These are phyloP conservation scores for Agrypnus murinus DNA, from an alignment of 2,888 invertebrate genomes.

Conservation along the genomic window DNA sequence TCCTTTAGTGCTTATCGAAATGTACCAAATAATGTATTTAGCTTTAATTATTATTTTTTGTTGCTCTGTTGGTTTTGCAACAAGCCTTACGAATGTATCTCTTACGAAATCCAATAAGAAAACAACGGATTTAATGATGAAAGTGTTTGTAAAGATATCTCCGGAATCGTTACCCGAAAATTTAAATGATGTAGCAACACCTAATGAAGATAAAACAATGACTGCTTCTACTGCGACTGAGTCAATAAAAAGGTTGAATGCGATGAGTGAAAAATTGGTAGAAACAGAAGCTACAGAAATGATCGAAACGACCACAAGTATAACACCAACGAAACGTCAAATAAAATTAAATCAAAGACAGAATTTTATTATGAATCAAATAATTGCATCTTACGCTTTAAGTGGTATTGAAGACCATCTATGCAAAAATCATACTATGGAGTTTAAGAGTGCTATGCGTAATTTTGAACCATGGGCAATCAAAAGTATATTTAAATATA, in stretches of 20 bases:
- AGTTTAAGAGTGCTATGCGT: slow-evolving; percentile 61
- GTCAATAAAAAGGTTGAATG: too few species aligned
- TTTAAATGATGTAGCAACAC: background rate
- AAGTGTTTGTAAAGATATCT: slow-evolving; percentile 23
- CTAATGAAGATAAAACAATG: too few species aligned
- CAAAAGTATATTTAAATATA: too few species aligned
- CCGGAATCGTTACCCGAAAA: background rate
- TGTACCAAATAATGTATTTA: slow-evolving; percentile 27
- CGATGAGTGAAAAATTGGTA: too few species aligned
- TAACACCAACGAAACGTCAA: slow-evolving; percentile 11
- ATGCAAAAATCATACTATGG: slow-evolving; percentile 62
- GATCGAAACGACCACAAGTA: too few species aligned
- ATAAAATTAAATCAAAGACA: slow-evolving; percentile 64
- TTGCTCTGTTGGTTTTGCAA: slow-evolving; percentile 26
- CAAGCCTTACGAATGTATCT: background rate
- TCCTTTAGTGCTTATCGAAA: slow-evolving; percentile 14
- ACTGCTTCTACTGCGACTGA: too few species aligned
- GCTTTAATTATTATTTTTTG: slow-evolving; percentile 7
- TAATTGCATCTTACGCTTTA: slow-evolving; percentile 62
- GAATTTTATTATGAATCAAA: slow-evolving; percentile 65
- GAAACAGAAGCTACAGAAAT: background rate
- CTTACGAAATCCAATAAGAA: slow-evolving; percentile 20
- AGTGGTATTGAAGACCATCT: slow-evolving; percentile 55
- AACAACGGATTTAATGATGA: slow-evolving; percentile 10
- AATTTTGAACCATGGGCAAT: slow-evolving; percentile 66